phyloP scores from a whole-genome alignment of 2,113 vertebrate genomes.

The Petrocephalus microphthalmus region DNA sequence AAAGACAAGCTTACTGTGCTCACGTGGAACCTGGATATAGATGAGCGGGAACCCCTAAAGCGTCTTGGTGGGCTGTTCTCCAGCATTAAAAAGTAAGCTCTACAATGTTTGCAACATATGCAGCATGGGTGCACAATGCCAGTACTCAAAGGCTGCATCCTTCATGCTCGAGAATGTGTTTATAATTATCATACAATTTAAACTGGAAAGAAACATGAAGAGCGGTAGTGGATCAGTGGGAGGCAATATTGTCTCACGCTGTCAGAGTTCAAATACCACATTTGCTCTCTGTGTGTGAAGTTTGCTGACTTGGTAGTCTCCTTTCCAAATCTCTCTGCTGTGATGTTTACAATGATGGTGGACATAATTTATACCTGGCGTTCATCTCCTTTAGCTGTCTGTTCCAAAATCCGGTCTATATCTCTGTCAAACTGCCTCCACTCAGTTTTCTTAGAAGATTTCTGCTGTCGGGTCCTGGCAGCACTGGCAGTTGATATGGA shows the following conservation, averaged over 20 bases:
- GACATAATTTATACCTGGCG: neutral
- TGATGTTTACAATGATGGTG: no score
- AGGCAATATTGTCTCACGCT: no score
- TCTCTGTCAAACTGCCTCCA: neutral
- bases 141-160: neutral
- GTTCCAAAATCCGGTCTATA: neutral
- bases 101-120: neutral
- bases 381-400: neutral
- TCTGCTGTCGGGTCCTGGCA: neutral
- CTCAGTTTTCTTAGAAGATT: neutral
- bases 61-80: neutral
- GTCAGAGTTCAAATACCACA: no score
- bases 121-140: neutral
- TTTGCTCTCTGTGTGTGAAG: no score
- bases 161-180: neutral
- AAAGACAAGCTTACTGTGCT: neutral
- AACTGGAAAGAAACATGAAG: no score
- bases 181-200: neutral
- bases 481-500: no score
- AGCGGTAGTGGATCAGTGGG: no score
- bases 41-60: neutral
- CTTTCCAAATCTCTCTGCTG: no score
- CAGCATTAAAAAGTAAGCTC: constrained; percentile 12
- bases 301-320: no score
- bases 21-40: neutral